These are phyloP conservation scores for Sebastes reedi DNA, from an alignment of 2,797 vertebrate species.

Conservation along the genomic window DNA sequence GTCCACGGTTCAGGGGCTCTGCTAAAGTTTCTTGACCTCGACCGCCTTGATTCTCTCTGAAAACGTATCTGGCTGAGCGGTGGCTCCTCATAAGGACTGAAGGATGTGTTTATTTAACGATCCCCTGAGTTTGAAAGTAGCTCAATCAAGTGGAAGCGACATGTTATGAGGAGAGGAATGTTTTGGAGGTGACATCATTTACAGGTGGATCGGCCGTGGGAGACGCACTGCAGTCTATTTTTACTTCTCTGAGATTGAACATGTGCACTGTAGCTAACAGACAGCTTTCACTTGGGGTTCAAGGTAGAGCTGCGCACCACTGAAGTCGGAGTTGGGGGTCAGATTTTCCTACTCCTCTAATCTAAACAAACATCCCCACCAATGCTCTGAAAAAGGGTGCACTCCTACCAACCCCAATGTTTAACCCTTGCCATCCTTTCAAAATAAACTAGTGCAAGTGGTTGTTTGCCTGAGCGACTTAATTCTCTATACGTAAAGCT, in stretches of 20 bases:
- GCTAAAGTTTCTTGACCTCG: constrained; percentile 48
- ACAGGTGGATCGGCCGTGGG: constrained; percentile 64
- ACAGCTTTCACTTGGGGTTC: constrained; percentile 36
- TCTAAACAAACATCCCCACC: constrained; percentile 56
- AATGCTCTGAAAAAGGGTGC: neutral
- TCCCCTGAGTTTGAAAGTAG: constrained; percentile 60
- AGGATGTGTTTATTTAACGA: constrained; percentile 71
- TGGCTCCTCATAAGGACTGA: constrained; percentile 60
- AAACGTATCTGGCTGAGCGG: constrained; percentile 21
- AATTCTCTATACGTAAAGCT: neutral
- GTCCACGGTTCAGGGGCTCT: constrained; percentile 50
- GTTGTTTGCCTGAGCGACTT: neutral
- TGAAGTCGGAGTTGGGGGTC: constrained; percentile 35
- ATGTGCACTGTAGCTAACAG: constrained; percentile 24
- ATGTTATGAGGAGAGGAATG: constrained; percentile 66
- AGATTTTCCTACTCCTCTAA: constrained; percentile 57
- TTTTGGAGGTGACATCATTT: constrained; percentile 64
- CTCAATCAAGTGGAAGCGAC: constrained; percentile 68
- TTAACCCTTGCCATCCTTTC: constrained; percentile 20
- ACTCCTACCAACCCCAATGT: neutral
- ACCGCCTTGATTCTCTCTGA: constrained; percentile 31
- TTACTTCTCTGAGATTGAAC: constrained; percentile 38
- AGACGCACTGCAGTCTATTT: constrained; percentile 46
- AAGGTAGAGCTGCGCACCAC: constrained; percentile 10
- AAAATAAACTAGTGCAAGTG: neutral